Conservation (phyloP, 2,113 vertebrate species). For the Theristicus caerulescens region DNA sequence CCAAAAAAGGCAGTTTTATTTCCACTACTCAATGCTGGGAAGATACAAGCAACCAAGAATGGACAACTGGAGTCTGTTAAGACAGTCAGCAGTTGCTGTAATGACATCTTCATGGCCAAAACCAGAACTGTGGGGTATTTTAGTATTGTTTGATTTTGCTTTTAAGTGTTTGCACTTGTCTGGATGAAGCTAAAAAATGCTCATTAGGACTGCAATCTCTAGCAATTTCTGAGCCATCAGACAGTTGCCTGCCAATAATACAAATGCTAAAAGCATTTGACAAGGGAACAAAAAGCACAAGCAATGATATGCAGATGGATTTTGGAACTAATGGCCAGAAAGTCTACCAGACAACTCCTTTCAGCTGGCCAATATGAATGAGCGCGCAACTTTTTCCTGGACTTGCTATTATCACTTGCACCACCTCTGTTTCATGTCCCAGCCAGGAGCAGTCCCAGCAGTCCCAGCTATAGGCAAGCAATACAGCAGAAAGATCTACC, state of each 20-base stretch:
- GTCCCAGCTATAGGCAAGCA: background rate
- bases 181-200: slow-evolving; percentile 29
- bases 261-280: slow-evolving; percentile 47
- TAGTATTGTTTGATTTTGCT: slow-evolving; percentile 42
- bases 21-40: background rate
- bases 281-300: slow-evolving; percentile 13
- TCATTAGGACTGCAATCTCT: background rate
- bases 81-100: background rate
- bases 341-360: slow-evolving; percentile 7
- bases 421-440: background rate
- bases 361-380: background rate
- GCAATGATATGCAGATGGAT: slow-evolving; percentile 17
- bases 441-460: background rate
- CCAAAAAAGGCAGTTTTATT: slow-evolving; percentile 60
- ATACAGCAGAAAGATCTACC: background rate
- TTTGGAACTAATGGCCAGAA: background rate
- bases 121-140: slow-evolving; percentile 16
- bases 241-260: slow-evolving; percentile 25
- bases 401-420: background rate
- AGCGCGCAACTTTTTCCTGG: background rate
- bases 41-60: slow-evolving; percentile 47
- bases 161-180: slow-evolving; percentile 45
- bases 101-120: background rate
- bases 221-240: slow-evolving; percentile 32
- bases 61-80: slow-evolving; percentile 52